Conservation (phyloP, 1,140 invertebrate genomes). For the Contarinia nasturtii region DNA sequence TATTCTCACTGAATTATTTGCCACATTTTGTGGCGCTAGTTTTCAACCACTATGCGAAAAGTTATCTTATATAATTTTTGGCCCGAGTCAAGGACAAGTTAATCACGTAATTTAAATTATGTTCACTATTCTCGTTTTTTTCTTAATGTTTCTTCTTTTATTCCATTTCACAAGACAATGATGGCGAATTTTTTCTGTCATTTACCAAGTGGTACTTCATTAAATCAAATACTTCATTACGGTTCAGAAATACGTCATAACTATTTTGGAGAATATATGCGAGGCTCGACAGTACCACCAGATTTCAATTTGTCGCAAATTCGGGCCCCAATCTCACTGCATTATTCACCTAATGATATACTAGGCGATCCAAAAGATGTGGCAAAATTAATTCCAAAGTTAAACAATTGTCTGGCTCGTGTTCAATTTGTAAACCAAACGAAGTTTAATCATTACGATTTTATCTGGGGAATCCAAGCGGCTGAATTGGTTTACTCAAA, state of each 20-base stretch:
- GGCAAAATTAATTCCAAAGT: constrained; percentile 15
- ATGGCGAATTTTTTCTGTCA: constrained; percentile 53
- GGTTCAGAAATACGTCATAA: constrained; percentile 32
- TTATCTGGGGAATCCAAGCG: constrained; percentile 42
- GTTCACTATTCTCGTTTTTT: neutral
- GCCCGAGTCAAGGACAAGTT: too few relatives aligned
- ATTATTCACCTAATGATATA: constrained; percentile 42
- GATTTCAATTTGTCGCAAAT: constrained; percentile 36
- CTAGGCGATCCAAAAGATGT: constrained; percentile 30
- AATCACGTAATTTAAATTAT: too few relatives aligned
- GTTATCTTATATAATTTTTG: too few relatives aligned
- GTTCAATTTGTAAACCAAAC: constrained; percentile 20
- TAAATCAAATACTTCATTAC: constrained; percentile 53
- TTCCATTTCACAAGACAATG: neutral
- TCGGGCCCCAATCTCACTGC: constrained; percentile 37
- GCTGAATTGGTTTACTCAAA: constrained; percentile 35
- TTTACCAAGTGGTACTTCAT: constrained; percentile 55
- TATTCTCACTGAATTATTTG: too few relatives aligned
- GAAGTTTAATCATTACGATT: constrained; percentile 37
- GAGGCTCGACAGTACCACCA: constrained; percentile 37
- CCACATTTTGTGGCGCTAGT: too few relatives aligned
- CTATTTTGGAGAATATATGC: constrained; percentile 27
- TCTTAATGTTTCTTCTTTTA: neutral
- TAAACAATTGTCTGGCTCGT: constrained; percentile 26
- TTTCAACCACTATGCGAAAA: too few relatives aligned